Evolutionary conservation across 1,140 invertebrate species (phyloP).

Genomic region (Papilio polyxenes): DNA sequence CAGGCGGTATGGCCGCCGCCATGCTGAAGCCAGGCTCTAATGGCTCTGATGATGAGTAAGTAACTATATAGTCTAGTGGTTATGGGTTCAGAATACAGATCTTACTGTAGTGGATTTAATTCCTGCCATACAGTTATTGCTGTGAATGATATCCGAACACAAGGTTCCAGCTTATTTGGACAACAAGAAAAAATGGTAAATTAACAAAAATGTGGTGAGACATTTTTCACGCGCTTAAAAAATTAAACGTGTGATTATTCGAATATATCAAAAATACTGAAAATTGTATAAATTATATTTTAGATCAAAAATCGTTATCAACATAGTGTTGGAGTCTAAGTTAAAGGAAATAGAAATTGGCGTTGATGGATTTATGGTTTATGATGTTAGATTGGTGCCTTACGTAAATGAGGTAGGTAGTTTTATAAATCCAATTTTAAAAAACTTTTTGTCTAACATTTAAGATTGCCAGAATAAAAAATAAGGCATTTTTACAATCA

Average conservation of each 20-base stretch:
- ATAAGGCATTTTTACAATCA: background rate
- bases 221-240: too few relatives aligned
- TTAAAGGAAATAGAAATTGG: conserved; percentile 82
- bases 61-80: background rate
- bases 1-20: conserved; percentile 86
- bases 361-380: conserved; percentile 87
- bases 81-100: background rate
- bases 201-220: too few relatives aligned
- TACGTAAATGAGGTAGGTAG: conserved; percentile 81
- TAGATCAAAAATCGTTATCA: conserved; percentile 69
- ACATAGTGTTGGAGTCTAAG: conserved; percentile 80
- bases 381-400: conserved; percentile 83
- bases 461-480: background rate
- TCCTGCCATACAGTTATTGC: too few relatives aligned
- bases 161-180: too few relatives aligned
- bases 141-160: too few relatives aligned
- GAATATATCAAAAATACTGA: too few relatives aligned
- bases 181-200: too few relatives aligned
- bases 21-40: conserved; percentile 77
- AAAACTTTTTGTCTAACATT: too few relatives aligned
- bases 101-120: too few relatives aligned
- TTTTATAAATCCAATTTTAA: conserved; percentile 1
- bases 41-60: conserved; percentile 64
- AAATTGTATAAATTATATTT: conserved; percentile 27
- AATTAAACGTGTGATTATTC: too few relatives aligned